Conservation (phyloP, 2,113 vertebrate genomes). For the Serilophus lunatus region DNA sequence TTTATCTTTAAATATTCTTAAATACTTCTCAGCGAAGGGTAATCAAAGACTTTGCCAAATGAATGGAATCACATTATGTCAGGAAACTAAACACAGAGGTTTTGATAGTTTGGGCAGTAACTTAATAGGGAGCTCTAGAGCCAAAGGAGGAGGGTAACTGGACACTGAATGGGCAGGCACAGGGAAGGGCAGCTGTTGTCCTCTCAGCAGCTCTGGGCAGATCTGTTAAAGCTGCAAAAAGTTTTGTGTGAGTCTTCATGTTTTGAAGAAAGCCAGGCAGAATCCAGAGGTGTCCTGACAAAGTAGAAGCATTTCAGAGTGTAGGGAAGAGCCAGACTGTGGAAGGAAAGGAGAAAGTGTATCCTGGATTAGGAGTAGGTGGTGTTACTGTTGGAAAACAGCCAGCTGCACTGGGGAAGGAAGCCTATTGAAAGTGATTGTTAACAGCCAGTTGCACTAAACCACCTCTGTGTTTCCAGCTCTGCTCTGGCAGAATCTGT, state of each 20-base stretch:
- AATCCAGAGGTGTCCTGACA: background rate
- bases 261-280: background rate
- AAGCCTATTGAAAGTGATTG: background rate
- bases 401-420: background rate
- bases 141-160: background rate
- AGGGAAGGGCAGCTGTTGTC: background rate
- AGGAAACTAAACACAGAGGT: background rate
- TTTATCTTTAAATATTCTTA: background rate
- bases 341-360: background rate
- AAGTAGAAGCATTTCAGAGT: background rate
- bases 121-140: background rate
- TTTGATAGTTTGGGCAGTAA: background rate
- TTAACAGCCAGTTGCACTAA: background rate
- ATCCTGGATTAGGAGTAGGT: background rate
- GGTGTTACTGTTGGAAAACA: background rate
- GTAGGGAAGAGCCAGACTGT: background rate
- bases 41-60: background rate
- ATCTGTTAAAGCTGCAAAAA: background rate
- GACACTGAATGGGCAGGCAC: background rate
- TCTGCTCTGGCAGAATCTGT: background rate
- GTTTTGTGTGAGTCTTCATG: accelerated
- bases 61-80: background rate
- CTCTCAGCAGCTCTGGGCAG: background rate
- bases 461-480: background rate
- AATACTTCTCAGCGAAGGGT: background rate